phyloP scores from a whole-genome alignment of 2,113 vertebrate genomes.

The Megaceryle maxima region DNA sequence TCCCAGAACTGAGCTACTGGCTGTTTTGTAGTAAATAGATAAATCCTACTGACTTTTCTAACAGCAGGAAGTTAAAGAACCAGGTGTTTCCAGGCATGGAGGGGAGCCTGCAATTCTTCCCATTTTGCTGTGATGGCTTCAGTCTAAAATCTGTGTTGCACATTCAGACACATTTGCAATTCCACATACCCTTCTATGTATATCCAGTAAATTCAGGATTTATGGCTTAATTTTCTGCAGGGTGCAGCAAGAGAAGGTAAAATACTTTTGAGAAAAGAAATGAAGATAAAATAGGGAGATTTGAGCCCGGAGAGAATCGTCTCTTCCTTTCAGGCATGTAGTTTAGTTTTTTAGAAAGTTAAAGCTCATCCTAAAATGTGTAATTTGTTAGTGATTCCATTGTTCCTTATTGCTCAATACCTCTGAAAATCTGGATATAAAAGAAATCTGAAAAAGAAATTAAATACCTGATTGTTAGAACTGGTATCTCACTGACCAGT shows the following conservation, averaged over 20 bases:
- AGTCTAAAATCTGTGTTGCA: neutral
- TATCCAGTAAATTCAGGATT: neutral
- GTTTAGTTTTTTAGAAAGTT: neutral
- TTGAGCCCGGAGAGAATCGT: neutral
- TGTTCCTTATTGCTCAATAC: neutral
- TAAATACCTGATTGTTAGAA: neutral
- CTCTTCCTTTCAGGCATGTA: neutral
- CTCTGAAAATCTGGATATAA: neutral
- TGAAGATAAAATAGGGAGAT: neutral
- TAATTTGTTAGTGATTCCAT: neutral
- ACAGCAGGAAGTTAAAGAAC: no score
- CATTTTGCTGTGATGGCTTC: neutral
- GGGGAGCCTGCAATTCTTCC: neutral
- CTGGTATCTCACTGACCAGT: neutral
- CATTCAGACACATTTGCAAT: neutral
- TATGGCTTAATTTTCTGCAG: constrained; percentile 24
- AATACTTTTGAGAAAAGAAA: neutral
- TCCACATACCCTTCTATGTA: neutral
- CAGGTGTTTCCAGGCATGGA: rapidly evolving
- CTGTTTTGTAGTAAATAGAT: neutral
- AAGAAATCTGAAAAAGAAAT: neutral
- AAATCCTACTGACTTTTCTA: neutral
- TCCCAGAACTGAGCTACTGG: neutral
- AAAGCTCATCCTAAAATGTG: neutral
- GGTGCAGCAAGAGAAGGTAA: neutral